Conservation (phyloP, 1,140 invertebrate species). For the Lithobius niger region DNA sequence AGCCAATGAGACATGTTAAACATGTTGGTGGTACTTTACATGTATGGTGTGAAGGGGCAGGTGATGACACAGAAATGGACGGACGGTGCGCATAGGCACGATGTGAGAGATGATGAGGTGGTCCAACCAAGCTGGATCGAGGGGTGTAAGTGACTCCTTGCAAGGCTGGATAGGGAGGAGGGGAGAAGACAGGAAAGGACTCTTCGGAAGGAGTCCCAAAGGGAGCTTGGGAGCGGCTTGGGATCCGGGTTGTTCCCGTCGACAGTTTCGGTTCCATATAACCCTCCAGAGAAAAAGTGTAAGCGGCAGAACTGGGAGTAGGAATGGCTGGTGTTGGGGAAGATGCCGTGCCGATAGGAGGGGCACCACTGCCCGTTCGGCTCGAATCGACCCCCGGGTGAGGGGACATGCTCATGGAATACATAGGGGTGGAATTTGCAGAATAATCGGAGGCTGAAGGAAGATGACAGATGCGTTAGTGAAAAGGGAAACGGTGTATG, state of each 20-base stretch:
- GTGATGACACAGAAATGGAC: slow-evolving; percentile 51
- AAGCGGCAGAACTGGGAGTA: slow-evolving; percentile 66
- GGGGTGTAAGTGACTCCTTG: slow-evolving; percentile 16
- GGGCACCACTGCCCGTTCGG: not conserved
- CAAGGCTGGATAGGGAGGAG: slow-evolving; percentile 45
- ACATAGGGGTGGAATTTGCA: slow-evolving; percentile 11
- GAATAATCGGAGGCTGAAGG: slow-evolving; percentile 6
- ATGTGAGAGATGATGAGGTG: slow-evolving; percentile 39
- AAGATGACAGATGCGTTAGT: not conserved
- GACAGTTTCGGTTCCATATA: slow-evolving; percentile 53
- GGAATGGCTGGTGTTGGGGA: slow-evolving; percentile 9
- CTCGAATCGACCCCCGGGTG: not conserved
- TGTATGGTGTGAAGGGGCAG: slow-evolving; percentile 61
- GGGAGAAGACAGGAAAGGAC: slow-evolving; percentile 68
- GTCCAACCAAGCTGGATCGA: slow-evolving; percentile 26
- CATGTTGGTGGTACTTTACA: slow-evolving; percentile 43
- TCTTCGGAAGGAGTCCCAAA: slow-evolving; percentile 45
- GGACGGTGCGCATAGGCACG: slow-evolving; percentile 40
- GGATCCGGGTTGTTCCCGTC: slow-evolving; percentile 6
- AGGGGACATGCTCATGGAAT: slow-evolving; percentile 7
- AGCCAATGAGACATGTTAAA: not conserved
- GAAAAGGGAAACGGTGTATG: not conserved
- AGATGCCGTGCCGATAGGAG: not conserved
- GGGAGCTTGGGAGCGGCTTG: slow-evolving; percentile 12
- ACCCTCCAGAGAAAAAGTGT: slow-evolving; percentile 67